Conservation (phyloP, 2,113 vertebrate species). For the Lamprologus ornatipinnis region DNA sequence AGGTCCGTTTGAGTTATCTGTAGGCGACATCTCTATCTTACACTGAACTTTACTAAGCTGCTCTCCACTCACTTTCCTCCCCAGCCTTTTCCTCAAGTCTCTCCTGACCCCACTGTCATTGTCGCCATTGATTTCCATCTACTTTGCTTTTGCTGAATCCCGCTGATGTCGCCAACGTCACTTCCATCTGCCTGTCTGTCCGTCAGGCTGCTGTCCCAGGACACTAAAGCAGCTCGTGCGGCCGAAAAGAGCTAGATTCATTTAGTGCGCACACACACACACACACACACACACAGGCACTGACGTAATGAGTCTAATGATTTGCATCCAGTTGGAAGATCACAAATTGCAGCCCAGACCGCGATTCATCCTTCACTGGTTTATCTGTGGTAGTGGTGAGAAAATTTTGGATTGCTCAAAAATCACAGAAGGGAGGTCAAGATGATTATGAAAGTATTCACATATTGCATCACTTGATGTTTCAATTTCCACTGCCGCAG, state of each 20-base stretch:
- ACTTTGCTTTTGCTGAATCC: constrained; percentile 23
- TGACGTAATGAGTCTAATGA: not conserved
- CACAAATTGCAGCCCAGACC: not conserved
- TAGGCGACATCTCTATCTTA: constrained; percentile 17
- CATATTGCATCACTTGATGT: not conserved
- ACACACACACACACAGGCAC: not conserved
- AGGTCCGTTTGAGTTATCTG: constrained; percentile 21
- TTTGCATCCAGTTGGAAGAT: not conserved
- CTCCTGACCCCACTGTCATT: constrained; percentile 3
- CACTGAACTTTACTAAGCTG: not conserved
- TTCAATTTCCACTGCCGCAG: not conserved
- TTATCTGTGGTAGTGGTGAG: not conserved
- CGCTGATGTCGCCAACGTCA: constrained; percentile 24
- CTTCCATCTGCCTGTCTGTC: constrained; percentile 27
- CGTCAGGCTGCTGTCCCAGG: not conserved
- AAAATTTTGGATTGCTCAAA: not conserved
- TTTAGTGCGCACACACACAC: not conserved
- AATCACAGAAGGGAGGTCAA: not conserved
- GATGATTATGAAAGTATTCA: not conserved
- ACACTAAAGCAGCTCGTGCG: not conserved
- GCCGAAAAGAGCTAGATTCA: not conserved
- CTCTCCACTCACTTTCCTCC: not conserved
- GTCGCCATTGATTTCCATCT: constrained; percentile 40
- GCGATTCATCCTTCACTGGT: not conserved
- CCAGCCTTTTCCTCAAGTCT: not conserved